Base-by-base conservation (phyloP, 2,797 vertebrate genomes). In the Chaunax sp. region DNA sequence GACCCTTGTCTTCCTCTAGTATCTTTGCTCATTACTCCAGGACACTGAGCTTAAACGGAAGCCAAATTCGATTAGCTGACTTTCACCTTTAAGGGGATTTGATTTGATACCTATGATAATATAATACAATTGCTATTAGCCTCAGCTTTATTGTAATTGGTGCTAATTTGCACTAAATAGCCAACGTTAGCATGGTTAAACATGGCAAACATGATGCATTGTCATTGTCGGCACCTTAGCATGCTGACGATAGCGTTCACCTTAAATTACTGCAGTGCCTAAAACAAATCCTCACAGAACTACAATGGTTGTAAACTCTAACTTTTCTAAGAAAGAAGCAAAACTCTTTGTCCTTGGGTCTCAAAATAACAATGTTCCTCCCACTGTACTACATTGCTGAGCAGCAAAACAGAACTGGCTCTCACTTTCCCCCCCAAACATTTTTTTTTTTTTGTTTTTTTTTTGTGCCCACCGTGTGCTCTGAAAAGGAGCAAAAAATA, bases 321-420 rank as follows among this genome's bases (percentile, higher is more conserved):
- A 25, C 7, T 53, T 15, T 41, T 47, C 19, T 25, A 10, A 41
- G 22, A 30, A 49, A 26, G 6, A 46, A 10, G 11, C 15, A 46
- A 52, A 50, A 33, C 19, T 74, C 44, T 78, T 67, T 67, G 28
- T 78, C 64, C 66, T 74, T 59, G 47, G 81, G 19, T 81, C 75
- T 55, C 50, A 56, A 52, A 60, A 67, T 19, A 30, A 44, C 6
- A 5, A 20, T 50, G 46, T 38, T 16, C n/a, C 19, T 19, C 12
- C 61, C 73, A 26, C 56, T 23, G 41, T 6, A 61, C 11, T 26
- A 41, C 18, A 30, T 46, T 59, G 43, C 58, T 62, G 60, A 68
- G 51, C 66, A 73, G 35, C 54, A 68, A 75, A 75, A 73, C 47
- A 60, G 35, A 44, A 52, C 12, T 20, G 47, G 35, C 25, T 26